Conservation (phyloP, 92 coral and sea anemone species). For the Epizoanthus rinbou region DNA sequence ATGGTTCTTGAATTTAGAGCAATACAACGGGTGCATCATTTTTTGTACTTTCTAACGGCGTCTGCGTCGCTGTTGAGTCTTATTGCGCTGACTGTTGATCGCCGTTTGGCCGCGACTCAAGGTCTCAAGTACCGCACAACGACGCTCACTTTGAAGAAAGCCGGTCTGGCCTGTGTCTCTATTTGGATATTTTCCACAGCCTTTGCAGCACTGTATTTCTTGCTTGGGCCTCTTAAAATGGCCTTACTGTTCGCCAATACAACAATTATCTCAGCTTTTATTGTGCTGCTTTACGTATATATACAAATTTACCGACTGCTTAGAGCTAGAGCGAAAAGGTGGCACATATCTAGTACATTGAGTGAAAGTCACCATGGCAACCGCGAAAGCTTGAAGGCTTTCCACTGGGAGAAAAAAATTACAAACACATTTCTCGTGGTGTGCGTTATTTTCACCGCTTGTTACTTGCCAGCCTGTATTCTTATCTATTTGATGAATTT, state of each 20-base stretch:
- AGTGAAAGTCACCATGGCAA: too few relatives aligned
- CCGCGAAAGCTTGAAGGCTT: too few relatives aligned
- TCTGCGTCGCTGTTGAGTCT: slow-evolving; percentile 51
- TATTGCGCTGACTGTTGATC: slow-evolving; percentile 45
- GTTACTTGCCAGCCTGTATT: too few relatives aligned
- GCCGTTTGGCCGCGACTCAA: slow-evolving; percentile 42
- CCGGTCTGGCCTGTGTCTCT: not conserved
- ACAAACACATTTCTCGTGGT: too few relatives aligned
- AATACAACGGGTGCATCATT: slow-evolving; percentile 33
- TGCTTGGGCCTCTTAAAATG: slow-evolving; percentile 31
- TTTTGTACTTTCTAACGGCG: slow-evolving; percentile 40
- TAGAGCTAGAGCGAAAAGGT: slow-evolving; percentile 5
- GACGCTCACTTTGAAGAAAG: not conserved
- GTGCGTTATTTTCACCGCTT: too few relatives aligned
- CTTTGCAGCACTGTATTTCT: slow-evolving; percentile 39
- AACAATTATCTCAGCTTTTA: slow-evolving; percentile 31
- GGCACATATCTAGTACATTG: too few relatives aligned
- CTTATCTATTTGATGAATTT: too few relatives aligned
- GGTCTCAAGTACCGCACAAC: slow-evolving; percentile 36
- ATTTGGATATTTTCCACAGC: slow-evolving; percentile 41
- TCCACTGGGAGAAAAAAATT: too few relatives aligned
- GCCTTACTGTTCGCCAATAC: slow-evolving; percentile 32
- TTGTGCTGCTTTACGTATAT: slow-evolving; percentile 35
- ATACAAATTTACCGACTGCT: slow-evolving; percentile 41
- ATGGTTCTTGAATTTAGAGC: slow-evolving; percentile 11